Evolutionary conservation across 2,113 vertebrate genomes (phyloP).

Genomic region (Taurulus bubalis): DNA sequence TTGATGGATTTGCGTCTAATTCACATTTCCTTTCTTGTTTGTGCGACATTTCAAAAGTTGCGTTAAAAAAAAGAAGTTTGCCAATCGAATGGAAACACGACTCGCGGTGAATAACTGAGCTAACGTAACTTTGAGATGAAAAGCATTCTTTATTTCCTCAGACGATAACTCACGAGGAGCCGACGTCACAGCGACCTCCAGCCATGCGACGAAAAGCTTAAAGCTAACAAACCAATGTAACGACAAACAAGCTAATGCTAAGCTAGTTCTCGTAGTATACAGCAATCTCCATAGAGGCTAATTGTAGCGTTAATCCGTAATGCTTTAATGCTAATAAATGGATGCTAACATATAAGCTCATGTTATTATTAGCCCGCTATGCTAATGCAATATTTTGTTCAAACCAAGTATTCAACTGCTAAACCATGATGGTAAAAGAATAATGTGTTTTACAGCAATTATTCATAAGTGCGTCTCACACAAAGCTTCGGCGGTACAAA

Average conservation of each 20-base stretch:
- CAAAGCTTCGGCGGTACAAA: neutral
- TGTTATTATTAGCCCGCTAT: constrained; percentile 19
- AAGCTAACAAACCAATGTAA: constrained; percentile 34
- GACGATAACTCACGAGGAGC: neutral
- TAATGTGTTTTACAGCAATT: neutral
- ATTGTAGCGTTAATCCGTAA: neutral
- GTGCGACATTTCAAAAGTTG: no score
- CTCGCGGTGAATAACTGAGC: neutral
- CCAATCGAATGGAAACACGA: no score
- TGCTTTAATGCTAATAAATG: constrained; percentile 16
- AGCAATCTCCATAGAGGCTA: constrained; percentile 14
- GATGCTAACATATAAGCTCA: constrained; percentile 32
- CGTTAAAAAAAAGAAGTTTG: no score
- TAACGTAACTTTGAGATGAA: neutral
- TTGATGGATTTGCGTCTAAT: neutral
- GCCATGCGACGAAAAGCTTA: constrained; percentile 21
- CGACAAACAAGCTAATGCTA: constrained; percentile 5
- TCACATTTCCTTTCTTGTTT: no score
- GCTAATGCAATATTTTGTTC: constrained; percentile 39
- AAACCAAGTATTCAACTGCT: constrained; percentile 1
- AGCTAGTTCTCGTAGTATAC: constrained; percentile 7
- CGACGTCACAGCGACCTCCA: constrained; percentile 9
- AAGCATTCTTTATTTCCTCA: neutral
- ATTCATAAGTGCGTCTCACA: neutral
- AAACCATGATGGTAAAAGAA: neutral